Evolutionary conservation across 2,113 vertebrate species (phyloP), one percentile per base, ranked within the genome.

Genomic region (Podiceps cristatus): DNA sequence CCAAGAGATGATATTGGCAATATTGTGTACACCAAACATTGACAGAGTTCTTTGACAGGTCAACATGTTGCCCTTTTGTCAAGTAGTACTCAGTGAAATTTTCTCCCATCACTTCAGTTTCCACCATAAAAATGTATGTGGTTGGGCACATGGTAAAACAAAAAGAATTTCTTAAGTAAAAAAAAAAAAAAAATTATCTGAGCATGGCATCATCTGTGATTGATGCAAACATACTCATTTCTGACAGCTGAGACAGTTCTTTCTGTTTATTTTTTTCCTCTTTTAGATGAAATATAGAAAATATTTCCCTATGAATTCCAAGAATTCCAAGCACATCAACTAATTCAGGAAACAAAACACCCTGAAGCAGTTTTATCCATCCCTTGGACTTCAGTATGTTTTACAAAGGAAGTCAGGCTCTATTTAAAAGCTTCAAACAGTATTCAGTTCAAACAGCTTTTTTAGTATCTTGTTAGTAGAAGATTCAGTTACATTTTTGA

Each of bases 61-160:
- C 56, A 69, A 20, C 2, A 19, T 77, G 35, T 68, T 45, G 63
- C 7, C 9, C 56, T 55, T 47, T 37, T 91, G 50, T 44, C 31
- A 92, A 63, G 25, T 6, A 62, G 53, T 14, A 55, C 6, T 37
- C 8, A 44, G 20, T 11, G n/a, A 81, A 40, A 18, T 37, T 42
- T 63, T 47, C n/a, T 60, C 35, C 9, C 9, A n/a, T 13, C n/a
- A 35, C 29, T 49, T 71, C 49, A 42, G 16, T 52, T 92, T 74
- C 9, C 13, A 74, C n/a, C 17, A 13, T 25, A 74, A 40, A 23
- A 71, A 33, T 1, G 1, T 27, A 66, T 7, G 16, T 2, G 3
- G n/a, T 6, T 44, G 15, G 52, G 37, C 31, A 29, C 28, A 42
- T 1, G 7, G 20, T 42, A 50, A 49, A 53, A 31, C 27, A 53